A percentile compares a stretch with the other conserved stretches of the same genome.
These are phyloP conservation scores for Paradoxurus hermaphroditus DNA, from an alignment of 2,113 vertebrate genomes.

Conservation along the genomic window DNA sequence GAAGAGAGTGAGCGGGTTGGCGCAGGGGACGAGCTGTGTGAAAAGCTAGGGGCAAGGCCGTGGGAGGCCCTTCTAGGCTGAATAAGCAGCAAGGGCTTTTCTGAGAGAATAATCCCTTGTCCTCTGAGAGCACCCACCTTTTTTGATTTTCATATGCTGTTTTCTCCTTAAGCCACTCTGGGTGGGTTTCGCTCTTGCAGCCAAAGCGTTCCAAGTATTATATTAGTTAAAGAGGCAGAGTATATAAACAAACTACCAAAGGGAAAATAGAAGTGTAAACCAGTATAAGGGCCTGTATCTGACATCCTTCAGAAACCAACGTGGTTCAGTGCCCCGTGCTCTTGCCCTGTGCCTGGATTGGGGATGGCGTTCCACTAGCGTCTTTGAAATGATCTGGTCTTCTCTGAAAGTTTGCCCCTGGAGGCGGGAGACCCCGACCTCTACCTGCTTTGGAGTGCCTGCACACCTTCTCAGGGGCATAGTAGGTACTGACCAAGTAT, in stretches of 20 bases:
- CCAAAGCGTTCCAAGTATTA: not conserved
- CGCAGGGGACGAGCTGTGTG: accelerated
- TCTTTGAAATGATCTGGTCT: not conserved
- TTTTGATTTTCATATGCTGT: not conserved
- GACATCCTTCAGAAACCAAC: too few relatives aligned
- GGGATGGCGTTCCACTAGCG: not conserved
- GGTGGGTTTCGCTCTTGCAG: not conserved
- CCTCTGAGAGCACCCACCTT: not conserved
- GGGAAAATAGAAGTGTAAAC: not conserved
- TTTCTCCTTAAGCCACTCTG: not conserved
- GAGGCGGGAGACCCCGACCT: not conserved
- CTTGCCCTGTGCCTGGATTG: not conserved
- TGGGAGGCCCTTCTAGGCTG: not conserved
- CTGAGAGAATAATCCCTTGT: not conserved
- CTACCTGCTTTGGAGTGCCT: accelerated
- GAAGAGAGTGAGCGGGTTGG: not conserved
- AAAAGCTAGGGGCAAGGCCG: not conserved
- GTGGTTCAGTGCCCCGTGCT: not conserved
- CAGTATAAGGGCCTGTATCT: not conserved
- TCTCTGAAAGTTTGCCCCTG: not conserved
- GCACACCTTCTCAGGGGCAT: not conserved
- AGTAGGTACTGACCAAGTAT: accelerated
- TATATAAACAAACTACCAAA: not conserved
- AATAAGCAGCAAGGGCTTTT: not conserved
- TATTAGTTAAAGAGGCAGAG: not conserved